A percentile compares a stretch with the other conserved stretches of the same genome.
These are phyloP conservation scores for Lycodopsis pacificus DNA, from an alignment of 2,797 vertebrate genomes.

Conservation along the genomic window DNA sequence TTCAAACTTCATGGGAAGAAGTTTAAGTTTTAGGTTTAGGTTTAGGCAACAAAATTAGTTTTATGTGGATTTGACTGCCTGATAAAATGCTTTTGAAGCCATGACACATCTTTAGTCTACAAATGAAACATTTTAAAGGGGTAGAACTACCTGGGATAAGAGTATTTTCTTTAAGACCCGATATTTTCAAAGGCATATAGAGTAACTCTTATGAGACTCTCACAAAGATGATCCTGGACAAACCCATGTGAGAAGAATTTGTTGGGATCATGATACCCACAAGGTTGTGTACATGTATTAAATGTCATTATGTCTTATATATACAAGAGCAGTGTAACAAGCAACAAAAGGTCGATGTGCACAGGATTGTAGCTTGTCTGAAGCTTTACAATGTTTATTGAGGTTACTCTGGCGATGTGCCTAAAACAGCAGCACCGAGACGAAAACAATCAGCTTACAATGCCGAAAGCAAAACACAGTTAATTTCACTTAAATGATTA, in stretches of 20 bases:
- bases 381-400: not conserved
- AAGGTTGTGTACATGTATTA: not conserved
- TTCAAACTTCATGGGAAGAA: too few relatives aligned
- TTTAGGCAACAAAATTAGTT: not conserved
- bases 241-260: not conserved
- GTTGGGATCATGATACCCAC: not conserved
- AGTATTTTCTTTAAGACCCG: not conserved
- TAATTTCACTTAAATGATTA: constrained; percentile 46
- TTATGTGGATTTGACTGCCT: constrained; percentile 1
- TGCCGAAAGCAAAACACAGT: constrained; percentile 36
- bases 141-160: not conserved
- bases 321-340: not conserved
- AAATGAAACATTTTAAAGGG: not conserved
- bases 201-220: not conserved
- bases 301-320: not conserved
- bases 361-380: not conserved
- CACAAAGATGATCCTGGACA: not conserved
- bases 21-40: not conserved
- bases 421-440: not conserved
- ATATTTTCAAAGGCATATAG: not conserved
- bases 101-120: constrained; percentile 1
- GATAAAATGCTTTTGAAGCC: not conserved
- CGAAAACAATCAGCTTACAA: constrained; percentile 15
- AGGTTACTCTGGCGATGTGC: not conserved
- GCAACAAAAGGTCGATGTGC: not conserved